These are phyloP conservation scores for Akabosia matsudoensis DNA, from an alignment of 1,140 invertebrate genomes.

Conservation along the genomic window DNA sequence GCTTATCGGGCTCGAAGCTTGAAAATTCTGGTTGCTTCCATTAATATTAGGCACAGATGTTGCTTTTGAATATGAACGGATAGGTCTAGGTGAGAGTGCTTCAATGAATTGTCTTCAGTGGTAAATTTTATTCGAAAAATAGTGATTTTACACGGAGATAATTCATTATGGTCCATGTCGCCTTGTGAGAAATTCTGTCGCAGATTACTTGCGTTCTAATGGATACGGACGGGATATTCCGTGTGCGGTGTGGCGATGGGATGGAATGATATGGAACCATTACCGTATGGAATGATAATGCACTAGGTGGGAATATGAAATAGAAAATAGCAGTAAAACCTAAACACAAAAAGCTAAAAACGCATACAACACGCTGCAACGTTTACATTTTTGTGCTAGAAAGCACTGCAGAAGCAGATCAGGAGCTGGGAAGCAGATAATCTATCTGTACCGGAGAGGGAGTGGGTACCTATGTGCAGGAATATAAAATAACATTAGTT, in stretches of 20 bases:
- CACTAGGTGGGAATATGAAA: neutral
- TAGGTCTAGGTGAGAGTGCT: neutral
- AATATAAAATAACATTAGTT: no score
- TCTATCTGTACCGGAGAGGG: neutral
- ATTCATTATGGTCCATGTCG: neutral
- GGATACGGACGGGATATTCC: neutral
- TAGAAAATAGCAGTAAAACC: neutral
- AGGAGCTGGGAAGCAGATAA: neutral
- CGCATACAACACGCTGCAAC: neutral
- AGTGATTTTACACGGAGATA: neutral
- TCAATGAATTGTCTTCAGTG: neutral
- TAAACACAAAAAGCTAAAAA: neutral
- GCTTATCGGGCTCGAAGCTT: no score
- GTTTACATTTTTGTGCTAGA: neutral
- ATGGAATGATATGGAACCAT: neutral
- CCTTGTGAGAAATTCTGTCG: neutral
- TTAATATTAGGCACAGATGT: no score
- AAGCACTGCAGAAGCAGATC: neutral
- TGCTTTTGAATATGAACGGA: no score
- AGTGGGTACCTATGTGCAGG: neutral
- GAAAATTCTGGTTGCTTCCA: no score
- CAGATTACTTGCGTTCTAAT: no score
- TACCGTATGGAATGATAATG: neutral
- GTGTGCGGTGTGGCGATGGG: neutral
- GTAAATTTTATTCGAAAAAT: neutral